Base-by-base conservation (phyloP, 2,113 vertebrate species). In the Leptobrachium leishanense region DNA sequence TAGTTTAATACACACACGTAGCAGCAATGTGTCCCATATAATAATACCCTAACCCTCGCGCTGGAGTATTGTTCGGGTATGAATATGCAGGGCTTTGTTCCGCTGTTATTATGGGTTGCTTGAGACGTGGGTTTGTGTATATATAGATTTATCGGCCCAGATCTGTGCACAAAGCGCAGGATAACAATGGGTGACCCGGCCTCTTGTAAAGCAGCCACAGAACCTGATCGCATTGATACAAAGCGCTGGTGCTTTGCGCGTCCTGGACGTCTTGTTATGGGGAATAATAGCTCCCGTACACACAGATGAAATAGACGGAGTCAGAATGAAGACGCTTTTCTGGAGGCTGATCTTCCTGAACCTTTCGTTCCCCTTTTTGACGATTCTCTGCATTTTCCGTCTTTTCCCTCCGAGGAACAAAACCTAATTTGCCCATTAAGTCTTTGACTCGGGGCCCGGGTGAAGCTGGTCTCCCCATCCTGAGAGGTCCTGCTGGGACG, bases 151-250 rank as follows among this genome's bases (percentile, higher is more conserved):
- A 31, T 31, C 20, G 46, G 4, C 46, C 4, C 46, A 50, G 8
- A 50, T 50, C 4, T 50, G 46, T 50, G 46, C 8, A 4, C 8
- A 8, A 4, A 5, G 46, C 4, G 4, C 4, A 8, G 46, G 46
- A 50, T 50, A 50, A 50, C 8, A 50, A 50, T 50, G 8, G 8
- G 8, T 50, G 46, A 50, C 8, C 20, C 4, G 46, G 46, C 46
- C 46, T 85, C 88, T 90, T 88, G 46, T 85, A 81, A 87, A 50
- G 79, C 83, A 78, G 85, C 88, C 84, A 88, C 82, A 79, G 83
- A 85, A 87, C 83, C 85, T 84, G 83, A 81, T 62, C 79, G 65
- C 46, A 72, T 82, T 90, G 85, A 71, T 13, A 82, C 84, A 2
- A 84, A 88, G 85, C 40, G 83, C 84, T 59, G 59, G 0, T 87